Evolutionary conservation across 2,113 vertebrate species (phyloP), one percentile per base, ranked within the genome.

Genomic region (Anoura caudifer): DNA sequence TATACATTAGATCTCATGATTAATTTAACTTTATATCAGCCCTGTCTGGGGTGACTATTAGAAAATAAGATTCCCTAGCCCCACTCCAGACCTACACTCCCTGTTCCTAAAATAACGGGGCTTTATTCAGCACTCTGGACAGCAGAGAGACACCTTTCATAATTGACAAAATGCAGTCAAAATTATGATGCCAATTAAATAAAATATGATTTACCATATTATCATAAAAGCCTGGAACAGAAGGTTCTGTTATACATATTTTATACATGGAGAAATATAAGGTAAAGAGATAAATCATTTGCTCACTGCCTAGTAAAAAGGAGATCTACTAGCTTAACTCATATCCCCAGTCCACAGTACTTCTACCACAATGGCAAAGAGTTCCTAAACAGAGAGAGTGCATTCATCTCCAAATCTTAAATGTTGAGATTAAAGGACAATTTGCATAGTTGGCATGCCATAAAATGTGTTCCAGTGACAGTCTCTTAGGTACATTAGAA

Each of bases 161-260:
- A 67, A 76, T 43, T 81, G 65, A 69, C 65, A 88, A 94, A 90
- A 88, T 38, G 36, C 5, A 90, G 50, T 95, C 59, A 96, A 75
- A 94, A 95, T 90, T 77, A 77, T 56, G 38, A 90, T 65, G 73
- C 38, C 88, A 94, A 94, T 91, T 75, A 94, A 88, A 92, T 93
- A 92, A 96, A 96, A 85, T 69, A 72, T 94, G 31, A 95, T 70
- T 69, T 28, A 75, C 45, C 67, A 76, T 92, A 81, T 81, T 76
- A 90, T 54, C 19, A 50, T 41, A 95, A 94, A 88, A 93, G 11
- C 36, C 72, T 82, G 14, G 54, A 82, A 82, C 47, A 69, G 16
- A 72, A 43, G 4, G 3, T 95, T 70, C 36, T 96, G 17, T 80
- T 81, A 52, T 50, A 24, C 38, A 13, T 94, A 67, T 81, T 91